Conservation (phyloP, 2,888 invertebrate genomes). For the Andrena trimmerana region DNA sequence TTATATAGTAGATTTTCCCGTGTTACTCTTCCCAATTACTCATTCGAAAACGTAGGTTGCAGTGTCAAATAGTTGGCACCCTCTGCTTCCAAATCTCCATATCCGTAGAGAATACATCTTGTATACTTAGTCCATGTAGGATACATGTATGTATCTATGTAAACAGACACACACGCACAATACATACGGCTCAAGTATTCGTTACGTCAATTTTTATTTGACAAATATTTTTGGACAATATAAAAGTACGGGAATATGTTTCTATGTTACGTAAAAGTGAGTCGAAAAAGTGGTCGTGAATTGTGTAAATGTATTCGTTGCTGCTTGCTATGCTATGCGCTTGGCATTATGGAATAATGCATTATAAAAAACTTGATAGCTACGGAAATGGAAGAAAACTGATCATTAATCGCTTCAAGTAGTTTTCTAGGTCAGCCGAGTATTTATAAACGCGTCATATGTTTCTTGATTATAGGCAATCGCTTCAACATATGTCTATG, state of each 20-base stretch:
- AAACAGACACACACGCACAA: constrained; percentile 64
- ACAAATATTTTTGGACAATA: not conserved
- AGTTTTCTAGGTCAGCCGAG: constrained; percentile 14
- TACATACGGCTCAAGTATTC: constrained; percentile 14
- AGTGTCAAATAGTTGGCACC: constrained; percentile 30
- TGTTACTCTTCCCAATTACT: constrained; percentile 2
- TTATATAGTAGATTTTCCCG: constrained; percentile 19
- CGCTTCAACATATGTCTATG: constrained; percentile 12
- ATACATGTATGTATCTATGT: constrained; percentile 38
- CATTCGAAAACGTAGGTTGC: constrained; percentile 5
- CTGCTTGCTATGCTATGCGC: not conserved
- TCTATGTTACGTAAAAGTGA: constrained; percentile 2
- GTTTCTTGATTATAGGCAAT: not conserved
- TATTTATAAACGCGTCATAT: not conserved
- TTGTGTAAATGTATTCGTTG: not conserved
- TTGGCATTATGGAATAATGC: not conserved
- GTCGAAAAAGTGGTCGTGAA: not conserved
- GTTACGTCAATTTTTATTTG: constrained; percentile 7
- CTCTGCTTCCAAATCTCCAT: constrained; percentile 68
- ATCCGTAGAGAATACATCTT: constrained; percentile 13
- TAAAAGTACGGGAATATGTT: constrained; percentile 4
- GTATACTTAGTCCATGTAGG: constrained; percentile 18
- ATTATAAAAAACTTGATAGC: not conserved
- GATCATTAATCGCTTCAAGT: not conserved
- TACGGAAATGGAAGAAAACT: constrained; percentile 8